Evolutionary conservation across 23 tunicate species (phyloP).

Genomic region (Styela plicata): DNA sequence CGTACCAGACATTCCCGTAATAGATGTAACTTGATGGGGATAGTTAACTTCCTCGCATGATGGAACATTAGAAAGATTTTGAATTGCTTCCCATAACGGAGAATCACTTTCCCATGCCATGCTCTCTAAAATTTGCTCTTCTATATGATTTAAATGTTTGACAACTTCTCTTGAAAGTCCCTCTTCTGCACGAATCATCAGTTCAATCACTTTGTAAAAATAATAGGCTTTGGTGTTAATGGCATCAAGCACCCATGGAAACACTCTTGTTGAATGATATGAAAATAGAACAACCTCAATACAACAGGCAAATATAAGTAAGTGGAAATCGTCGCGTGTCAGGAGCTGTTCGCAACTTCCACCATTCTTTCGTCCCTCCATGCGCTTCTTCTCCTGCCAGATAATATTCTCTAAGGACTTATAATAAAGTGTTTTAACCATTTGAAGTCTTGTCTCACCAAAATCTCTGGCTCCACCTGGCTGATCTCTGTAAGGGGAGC

Average conservation of each 20-base stretch:
- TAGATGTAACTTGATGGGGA: slow-evolving; percentile 22
- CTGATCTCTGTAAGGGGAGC: slow-evolving; percentile 48
- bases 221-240: slow-evolving; percentile 65
- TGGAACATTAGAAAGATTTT: slow-evolving; percentile 33
- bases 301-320: slow-evolving; percentile 73
- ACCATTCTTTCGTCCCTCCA: slow-evolving; percentile 38
- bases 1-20: neutral
- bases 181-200: slow-evolving; percentile 92
- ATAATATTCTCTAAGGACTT: slow-evolving; percentile 60
- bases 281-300: slow-evolving; percentile 75
- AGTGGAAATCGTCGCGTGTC: slow-evolving; percentile 86
- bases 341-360: slow-evolving; percentile 37
- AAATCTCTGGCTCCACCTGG: slow-evolving; percentile 56
- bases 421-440: slow-evolving; percentile 64
- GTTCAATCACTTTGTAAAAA: slow-evolving; percentile 95
- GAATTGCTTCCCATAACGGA: slow-evolving; percentile 79
- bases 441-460: slow-evolving; percentile 38
- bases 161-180: slow-evolving; percentile 53
- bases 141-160: slow-evolving; percentile 81
- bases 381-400: slow-evolving; percentile 65
- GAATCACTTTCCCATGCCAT: slow-evolving; percentile 86
- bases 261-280: slow-evolving; percentile 49
- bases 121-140: slow-evolving; percentile 87
- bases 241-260: slow-evolving; percentile 80
- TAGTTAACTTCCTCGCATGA: slow-evolving; percentile 63